phyloP scores from a whole-genome alignment of 2,113 vertebrate genomes.

The Actinemys pallida region DNA sequence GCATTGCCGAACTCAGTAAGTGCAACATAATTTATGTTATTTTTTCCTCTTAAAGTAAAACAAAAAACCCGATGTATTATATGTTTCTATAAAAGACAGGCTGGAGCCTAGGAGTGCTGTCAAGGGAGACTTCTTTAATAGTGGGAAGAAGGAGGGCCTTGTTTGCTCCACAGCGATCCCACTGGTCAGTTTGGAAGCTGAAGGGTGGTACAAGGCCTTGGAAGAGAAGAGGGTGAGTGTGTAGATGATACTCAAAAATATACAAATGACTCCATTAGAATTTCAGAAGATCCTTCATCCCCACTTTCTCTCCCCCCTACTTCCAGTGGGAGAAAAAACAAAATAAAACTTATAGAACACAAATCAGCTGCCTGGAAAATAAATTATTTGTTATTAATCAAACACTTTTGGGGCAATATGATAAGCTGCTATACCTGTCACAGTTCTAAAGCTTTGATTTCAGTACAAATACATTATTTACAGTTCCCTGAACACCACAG shows the following conservation, averaged over 20 bases:
- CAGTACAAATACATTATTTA: background rate
- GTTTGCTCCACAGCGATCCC: background rate
- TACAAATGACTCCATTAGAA: background rate
- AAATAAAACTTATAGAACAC: background rate
- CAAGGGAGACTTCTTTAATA: background rate
- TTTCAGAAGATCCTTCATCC: background rate
- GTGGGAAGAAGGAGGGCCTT: background rate
- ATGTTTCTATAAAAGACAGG: background rate
- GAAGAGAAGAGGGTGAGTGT: background rate
- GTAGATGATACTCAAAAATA: background rate
- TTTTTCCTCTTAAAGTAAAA: background rate
- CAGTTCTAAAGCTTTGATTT: conserved; percentile 3
- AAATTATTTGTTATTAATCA: conserved; percentile 1
- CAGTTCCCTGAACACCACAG: background rate
- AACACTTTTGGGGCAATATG: background rate
- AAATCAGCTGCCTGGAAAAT: background rate
- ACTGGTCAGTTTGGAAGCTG: background rate
- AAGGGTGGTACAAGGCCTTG: background rate
- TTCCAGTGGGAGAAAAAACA: background rate
- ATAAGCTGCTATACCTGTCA: background rate
- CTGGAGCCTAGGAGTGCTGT: background rate
- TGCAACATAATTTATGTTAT: background rate
- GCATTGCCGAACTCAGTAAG: conserved; percentile 98
- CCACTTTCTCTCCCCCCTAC: background rate
- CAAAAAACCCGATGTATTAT: background rate